Evolutionary conservation across 2,888 invertebrate genomes (phyloP).

Genomic region (Drosophila austrosaltans): DNA sequence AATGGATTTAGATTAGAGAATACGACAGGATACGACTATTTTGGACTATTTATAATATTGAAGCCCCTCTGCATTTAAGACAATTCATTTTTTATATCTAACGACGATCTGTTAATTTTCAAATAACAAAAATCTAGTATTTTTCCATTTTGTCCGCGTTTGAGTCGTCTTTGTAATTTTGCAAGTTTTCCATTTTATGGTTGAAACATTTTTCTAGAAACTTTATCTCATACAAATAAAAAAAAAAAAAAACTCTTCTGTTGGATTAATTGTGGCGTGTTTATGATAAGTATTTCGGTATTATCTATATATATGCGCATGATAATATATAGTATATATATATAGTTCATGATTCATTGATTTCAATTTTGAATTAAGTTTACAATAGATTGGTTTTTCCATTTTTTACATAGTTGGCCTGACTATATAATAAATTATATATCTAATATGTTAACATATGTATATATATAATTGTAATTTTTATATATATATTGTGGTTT

Average conservation of each 20-base stretch:
- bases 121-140: too few species aligned
- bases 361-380: constrained; percentile 26
- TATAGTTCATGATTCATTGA: constrained; percentile 29
- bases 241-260: constrained; percentile 2
- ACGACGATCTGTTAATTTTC: too few species aligned
- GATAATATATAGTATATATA: constrained; percentile 9
- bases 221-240: neutral
- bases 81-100: too few species aligned
- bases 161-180: too few species aligned
- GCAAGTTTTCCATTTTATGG: too few species aligned
- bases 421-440: constrained; percentile 30
- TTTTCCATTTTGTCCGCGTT: too few species aligned
- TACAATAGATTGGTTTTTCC: constrained; percentile 33
- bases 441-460: constrained; percentile 28
- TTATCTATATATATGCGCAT: constrained; percentile 1
- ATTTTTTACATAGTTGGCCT: constrained; percentile 36
- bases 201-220: too few species aligned
- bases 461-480: constrained; percentile 30
- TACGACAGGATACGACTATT: too few species aligned
- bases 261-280: constrained; percentile 23
- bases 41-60: too few species aligned
- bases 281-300: constrained; percentile 22
- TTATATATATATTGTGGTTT: constrained; percentile 41
- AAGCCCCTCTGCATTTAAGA: too few species aligned
- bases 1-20: too few species aligned